Percentiles rank a stretch among this genome's conserved stretches.
phyloP scores from a whole-genome alignment of 2,797 vertebrate genomes.

The Lepus oiostolus region DNA sequence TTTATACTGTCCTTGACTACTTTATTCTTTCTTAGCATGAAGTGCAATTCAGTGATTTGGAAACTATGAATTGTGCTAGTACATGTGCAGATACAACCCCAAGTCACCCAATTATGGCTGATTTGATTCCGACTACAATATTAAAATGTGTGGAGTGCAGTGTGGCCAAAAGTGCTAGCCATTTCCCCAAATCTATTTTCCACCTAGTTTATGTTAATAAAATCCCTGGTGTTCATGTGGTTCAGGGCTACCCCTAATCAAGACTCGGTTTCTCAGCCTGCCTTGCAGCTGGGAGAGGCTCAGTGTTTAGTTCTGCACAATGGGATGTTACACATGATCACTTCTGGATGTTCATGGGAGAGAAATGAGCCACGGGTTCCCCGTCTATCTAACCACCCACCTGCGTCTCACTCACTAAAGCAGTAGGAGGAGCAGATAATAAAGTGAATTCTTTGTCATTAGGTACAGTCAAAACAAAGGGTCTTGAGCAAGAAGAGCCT shows the following conservation, averaged over 20 bases:
- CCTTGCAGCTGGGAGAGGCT: background rate
- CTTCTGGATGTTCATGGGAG: background rate
- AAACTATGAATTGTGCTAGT: slow-evolving; percentile 26
- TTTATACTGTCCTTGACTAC: background rate
- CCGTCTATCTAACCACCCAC: background rate
- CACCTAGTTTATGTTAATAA: background rate
- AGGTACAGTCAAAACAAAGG: background rate
- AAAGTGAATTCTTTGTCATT: slow-evolving; percentile 16
- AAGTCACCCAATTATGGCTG: background rate
- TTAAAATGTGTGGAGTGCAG: background rate
- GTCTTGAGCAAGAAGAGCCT: background rate
- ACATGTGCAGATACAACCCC: background rate
- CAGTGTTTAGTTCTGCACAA: background rate
- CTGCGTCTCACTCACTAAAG: background rate
- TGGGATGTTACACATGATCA: background rate
- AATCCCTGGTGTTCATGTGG: background rate
- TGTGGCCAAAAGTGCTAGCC: background rate
- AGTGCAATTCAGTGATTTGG: slow-evolving; percentile 39
- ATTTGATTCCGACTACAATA: slow-evolving; percentile 28
- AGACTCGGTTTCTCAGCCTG: background rate
- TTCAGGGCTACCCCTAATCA: background rate
- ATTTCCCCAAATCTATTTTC: background rate
- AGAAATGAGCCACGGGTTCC: background rate
- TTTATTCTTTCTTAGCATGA: slow-evolving; percentile 31
- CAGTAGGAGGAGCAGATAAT: background rate